Conservation (phyloP, 2,797 vertebrate species). For the Peromyscus aztecus region DNA sequence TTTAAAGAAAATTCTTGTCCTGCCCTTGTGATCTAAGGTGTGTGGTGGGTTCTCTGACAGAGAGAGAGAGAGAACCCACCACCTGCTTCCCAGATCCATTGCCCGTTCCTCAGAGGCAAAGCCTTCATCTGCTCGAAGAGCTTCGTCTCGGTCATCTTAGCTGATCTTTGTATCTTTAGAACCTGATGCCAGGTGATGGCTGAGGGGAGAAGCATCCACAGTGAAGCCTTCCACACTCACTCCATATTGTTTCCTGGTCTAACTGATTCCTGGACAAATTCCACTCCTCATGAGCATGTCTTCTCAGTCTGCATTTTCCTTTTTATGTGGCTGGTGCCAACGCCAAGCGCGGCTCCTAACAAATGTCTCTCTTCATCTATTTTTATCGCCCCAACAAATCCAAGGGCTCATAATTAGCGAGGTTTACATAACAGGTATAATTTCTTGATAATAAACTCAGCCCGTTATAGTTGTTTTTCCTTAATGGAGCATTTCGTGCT, state of each 20-base stretch:
- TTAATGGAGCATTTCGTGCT: slow-evolving; percentile 81
- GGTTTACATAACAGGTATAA: slow-evolving; percentile 81
- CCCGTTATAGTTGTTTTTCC: slow-evolving; percentile 80
- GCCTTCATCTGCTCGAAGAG: not conserved
- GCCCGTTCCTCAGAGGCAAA: not conserved
- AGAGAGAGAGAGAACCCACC: not conserved
- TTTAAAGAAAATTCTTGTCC: not conserved
- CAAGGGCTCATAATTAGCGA: slow-evolving; percentile 76
- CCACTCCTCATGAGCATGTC: slow-evolving; percentile 49
- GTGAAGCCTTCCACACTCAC: not conserved
- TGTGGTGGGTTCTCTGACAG: not conserved
- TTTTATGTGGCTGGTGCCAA: slow-evolving; percentile 53
- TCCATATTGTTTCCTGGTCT: not conserved
- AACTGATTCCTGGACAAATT: slow-evolving; percentile 52
- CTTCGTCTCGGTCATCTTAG: not conserved
- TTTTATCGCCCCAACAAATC: slow-evolving; percentile 81
- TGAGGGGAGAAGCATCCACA: not conserved
- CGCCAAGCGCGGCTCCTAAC: slow-evolving; percentile 62
- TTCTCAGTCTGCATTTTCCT: slow-evolving; percentile 65
- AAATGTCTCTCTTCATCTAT: slow-evolving; percentile 74
- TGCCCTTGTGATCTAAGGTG: not conserved
- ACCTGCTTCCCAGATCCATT: not conserved
- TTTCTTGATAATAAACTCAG: slow-evolving; percentile 82
- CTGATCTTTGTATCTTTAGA: not conserved
- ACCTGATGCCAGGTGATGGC: not conserved